Evolutionary conservation across 1,140 invertebrate genomes (phyloP).

Genomic region (Cydia amplana): DNA sequence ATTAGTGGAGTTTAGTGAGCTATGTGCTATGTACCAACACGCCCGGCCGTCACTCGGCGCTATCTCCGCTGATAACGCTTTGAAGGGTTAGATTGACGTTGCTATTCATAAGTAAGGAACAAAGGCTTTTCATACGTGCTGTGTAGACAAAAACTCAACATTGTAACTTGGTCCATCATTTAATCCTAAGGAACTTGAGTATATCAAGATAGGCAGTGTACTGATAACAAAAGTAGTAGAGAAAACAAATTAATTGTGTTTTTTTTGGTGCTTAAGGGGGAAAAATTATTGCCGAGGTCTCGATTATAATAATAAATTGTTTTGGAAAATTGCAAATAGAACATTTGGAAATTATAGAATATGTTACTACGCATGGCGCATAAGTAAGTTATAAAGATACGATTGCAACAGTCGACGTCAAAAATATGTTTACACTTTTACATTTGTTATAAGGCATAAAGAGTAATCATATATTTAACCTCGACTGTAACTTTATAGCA

Average conservation of each 20-base stretch:
- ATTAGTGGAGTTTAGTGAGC: constrained; percentile 24
- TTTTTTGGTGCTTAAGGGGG: not conserved
- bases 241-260: not conserved
- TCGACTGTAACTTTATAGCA: too few species aligned
- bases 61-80: constrained; percentile 36
- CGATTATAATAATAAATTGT: not conserved
- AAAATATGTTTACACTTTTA: too few species aligned
- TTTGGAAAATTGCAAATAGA: too few species aligned
- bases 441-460: too few species aligned
- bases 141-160: constrained; percentile 24
- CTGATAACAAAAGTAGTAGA: too few species aligned
- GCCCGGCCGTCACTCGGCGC: constrained; percentile 19
- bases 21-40: constrained; percentile 24
- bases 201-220: not conserved
- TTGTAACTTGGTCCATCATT: not conserved
- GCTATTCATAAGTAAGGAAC: constrained; percentile 31
- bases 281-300: not conserved
- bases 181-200: not conserved
- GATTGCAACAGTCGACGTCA: too few species aligned
- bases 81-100: constrained; percentile 39
- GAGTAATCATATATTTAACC: too few species aligned
- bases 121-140: constrained; percentile 19
- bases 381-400: too few species aligned
- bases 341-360: too few species aligned
- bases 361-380: too few species aligned